Evolutionary conservation across 2,888 invertebrate species (phyloP), one percentile per base, ranked within the genome.

Genomic region (Andrena dorsata): DNA sequence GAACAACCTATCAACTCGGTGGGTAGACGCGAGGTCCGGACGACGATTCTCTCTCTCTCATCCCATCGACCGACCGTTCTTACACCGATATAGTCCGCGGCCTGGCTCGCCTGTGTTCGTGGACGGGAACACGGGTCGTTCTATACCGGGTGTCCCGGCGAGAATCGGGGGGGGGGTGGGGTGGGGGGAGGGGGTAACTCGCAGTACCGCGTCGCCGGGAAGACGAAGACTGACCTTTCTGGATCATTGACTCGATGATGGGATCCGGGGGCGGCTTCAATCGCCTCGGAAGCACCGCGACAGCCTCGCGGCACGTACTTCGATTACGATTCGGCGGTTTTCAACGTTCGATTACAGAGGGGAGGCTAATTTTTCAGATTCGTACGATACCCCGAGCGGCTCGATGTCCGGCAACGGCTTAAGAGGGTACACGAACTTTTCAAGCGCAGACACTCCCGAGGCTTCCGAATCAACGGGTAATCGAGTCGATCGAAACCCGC

Each of bases 41-140:
- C 92, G 89, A 88, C 90, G 91, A 90, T 92, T 88, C 88, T 88
- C 88, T 88, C 88, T 93, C 93, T 91, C 93, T 92, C 93, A 93
- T 93, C 92, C 93, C 93, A 93, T 92, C 92, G 91, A 91, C 90
- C 92, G 91, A 91, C 91, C 92, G 92, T 93, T 92, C 93, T 92
- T 93, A 93, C 93, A 93, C 93, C 92, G 93, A 93, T 93, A 92
- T 90, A 90, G 91, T 90, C 90, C 91, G 91, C 89, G 89, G 89
- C 90, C 89, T 89, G 87, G 90, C 90, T 89, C 87, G 85, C 80
- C 89, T 92, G 91, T 92, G 90, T 90, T 91, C 90, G 91, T 90
- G 91, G 89, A 90, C 89, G 90, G 91, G 90, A 90, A 91, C 91
- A 92, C 92, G 90, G 88, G 87, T 88, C 88, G 88, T 75, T 87